Base-by-base conservation (phyloP, 2,888 invertebrate species). In the Melanostoma scalare region DNA sequence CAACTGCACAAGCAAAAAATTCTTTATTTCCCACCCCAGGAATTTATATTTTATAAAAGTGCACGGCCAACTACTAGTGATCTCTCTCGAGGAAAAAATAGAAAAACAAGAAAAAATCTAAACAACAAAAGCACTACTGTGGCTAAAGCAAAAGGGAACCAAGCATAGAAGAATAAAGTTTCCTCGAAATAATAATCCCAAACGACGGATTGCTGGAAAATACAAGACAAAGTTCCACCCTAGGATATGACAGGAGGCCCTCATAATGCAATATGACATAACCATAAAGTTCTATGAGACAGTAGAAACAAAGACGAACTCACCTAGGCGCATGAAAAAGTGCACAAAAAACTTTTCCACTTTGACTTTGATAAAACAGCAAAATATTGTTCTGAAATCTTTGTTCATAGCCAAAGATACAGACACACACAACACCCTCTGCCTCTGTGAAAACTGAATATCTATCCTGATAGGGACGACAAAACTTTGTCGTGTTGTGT, bases 301-400 rank as follows among this genome's bases (percentile, higher is more conserved):
- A 78, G 68, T 68, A 58, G 68, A 56, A 78, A 73, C 63, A 82
- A 69, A 82, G 69, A 82, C 73, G 78, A 82, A 82, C 82, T 78
- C 73, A 82, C 82, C 82, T 82, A 82, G 82, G 78, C 82, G 58
- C 63, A 82, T 73, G 82, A 78, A 82, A 82, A 82, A 78, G 42
- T 82, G 63, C 73, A 77, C 53, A 63, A 73, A 82, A 73, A 77
- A 82, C 77, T 77, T 82, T 82, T 82, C 78, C 82, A 78, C 82
- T 82, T 78, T 78, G 82, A 74, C 82, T 78, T 78, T 82, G 82
- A 82, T 55, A 74, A 82, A 73, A 82, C 58, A 74, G 68, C 53
- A 69, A 78, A 78, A 82, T 78, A 78, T 78, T 82, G 58, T 77
- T 60, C 80, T 81, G 46, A 55, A 75, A 71, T 81, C 42, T 60